These are phyloP conservation scores for Himantopus leucocephalus DNA, from an alignment of 2,113 vertebrate species.

Conservation along the genomic window DNA sequence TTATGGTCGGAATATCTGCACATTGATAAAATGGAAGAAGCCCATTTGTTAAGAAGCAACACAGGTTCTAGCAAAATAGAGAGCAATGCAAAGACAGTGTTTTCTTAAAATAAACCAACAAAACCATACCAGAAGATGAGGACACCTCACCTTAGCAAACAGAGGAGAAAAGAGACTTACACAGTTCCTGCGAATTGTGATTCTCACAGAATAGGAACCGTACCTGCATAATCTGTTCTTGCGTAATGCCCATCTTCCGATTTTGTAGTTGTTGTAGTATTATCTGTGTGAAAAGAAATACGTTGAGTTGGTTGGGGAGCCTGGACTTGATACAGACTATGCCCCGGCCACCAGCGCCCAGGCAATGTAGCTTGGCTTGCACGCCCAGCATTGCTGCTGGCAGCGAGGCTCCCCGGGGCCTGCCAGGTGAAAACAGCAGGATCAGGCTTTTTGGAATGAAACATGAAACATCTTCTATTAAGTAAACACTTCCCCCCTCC, in stretches of 20 bases:
- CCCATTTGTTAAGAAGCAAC: background rate
- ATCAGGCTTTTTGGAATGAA: background rate
- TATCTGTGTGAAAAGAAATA: constrained; percentile 79
- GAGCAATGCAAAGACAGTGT: background rate
- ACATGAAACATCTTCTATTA: background rate
- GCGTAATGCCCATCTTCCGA: constrained; percentile 91
- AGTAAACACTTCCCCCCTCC: background rate
- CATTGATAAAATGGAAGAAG: background rate
- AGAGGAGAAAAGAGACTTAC: background rate
- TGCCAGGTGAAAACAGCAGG: constrained; percentile 21
- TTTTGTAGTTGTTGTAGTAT: constrained; percentile 87
- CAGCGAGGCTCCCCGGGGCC: background rate
- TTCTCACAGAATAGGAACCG: background rate
- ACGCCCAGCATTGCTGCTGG: background rate
- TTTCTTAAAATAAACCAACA: background rate
- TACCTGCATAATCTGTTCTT: constrained; percentile 92
- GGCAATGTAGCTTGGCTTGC: background rate
- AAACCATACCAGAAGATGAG: background rate
- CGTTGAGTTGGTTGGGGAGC: background rate
- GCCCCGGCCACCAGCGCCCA: background rate
- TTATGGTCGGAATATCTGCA: background rate
- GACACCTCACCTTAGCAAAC: background rate
- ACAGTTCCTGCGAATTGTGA: background rate
- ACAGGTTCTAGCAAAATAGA: background rate
- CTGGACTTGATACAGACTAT: background rate